These are phyloP conservation scores for Pseudococcus longispinus DNA, from an alignment of 2,888 invertebrate species.

Conservation along the genomic window DNA sequence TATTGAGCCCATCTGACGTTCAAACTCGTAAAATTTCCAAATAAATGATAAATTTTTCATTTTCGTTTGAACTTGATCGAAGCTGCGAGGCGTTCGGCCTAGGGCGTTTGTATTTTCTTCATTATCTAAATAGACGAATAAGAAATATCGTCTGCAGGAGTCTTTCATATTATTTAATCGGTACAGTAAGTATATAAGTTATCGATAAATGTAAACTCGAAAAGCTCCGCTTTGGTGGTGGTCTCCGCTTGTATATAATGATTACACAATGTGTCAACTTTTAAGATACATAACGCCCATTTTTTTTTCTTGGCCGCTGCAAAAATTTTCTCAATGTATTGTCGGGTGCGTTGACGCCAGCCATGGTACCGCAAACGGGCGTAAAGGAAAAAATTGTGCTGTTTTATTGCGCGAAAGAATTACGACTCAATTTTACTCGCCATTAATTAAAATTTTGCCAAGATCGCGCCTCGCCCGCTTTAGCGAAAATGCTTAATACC, in stretches of 20 bases:
- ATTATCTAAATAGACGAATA: neutral
- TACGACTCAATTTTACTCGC: slow-evolving; percentile 36
- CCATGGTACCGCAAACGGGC: neutral
- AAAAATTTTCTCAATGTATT: neutral
- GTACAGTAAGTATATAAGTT: neutral
- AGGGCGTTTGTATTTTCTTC: neutral
- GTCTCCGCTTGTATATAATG: neutral
- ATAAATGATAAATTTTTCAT: neutral
- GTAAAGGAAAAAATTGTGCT: slow-evolving; percentile 11
- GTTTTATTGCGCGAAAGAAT: slow-evolving; percentile 32
- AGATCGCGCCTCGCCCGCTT: neutral
- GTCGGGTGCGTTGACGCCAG: neutral
- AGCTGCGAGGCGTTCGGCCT: neutral
- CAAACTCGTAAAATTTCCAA: neutral
- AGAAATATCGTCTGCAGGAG: neutral
- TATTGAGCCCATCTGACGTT: neutral
- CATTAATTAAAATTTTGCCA: slow-evolving; percentile 40
- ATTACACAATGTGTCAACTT: slow-evolving; percentile 13
- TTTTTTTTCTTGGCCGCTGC: slow-evolving; percentile 32
- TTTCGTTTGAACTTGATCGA: neutral
- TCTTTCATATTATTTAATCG: neutral
- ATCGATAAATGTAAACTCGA: neutral
- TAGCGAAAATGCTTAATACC: neutral
- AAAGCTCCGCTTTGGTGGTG: neutral
- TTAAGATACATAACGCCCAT: slow-evolving; percentile 23